Base-by-base conservation (phyloP, 2,888 invertebrate genomes). In the Phanerotoma sp. region DNA sequence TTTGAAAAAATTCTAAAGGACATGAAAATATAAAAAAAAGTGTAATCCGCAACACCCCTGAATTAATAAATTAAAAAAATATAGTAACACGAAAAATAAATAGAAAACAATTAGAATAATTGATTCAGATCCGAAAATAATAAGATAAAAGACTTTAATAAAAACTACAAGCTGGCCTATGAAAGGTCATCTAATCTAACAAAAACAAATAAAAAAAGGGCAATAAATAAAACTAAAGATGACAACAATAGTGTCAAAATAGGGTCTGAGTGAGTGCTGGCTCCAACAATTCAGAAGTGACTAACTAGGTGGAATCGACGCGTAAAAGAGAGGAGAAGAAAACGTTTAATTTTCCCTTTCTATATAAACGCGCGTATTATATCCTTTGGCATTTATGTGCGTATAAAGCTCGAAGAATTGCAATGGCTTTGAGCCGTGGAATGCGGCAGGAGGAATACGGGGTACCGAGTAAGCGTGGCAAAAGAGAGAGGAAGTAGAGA, bases 381-480 rank as follows among this genome's bases (percentile, higher is more conserved):
- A 62, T 61, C 64, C 64, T 62, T 62, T 61, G 63, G 67, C 71
- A 65, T 72, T 73, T 72, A 69, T 62, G 69, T 61, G 70, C 70
- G 71, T 67, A 71, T 71, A 71, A 73, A 71, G 67, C 66, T 66
- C 66, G 63, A 64, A 68, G 70, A 66, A 71, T 69, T 66, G 67
- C 61, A 65, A 64, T 66, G 62, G 68, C 68, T 71, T 71, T 70
- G 70, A 56, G 50, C 51, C 62, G 66, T 37, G 60, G 66, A 69
- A 61, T 60, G 57, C 58, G 53, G 57, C 56, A 51, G 64, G 60
- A 57, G 60, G 57, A 46, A 48, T 33, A 51, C 54, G 58, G 60
- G 54, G 60, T 57, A 55, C 51, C 51, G 57, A 51, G 60, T 62
- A 64, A 66, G 64, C 56, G 52, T 41, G 46, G 55, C 44, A 38